phyloP scores from a whole-genome alignment of 2,888 invertebrate species.

The Dusona sp. region DNA sequence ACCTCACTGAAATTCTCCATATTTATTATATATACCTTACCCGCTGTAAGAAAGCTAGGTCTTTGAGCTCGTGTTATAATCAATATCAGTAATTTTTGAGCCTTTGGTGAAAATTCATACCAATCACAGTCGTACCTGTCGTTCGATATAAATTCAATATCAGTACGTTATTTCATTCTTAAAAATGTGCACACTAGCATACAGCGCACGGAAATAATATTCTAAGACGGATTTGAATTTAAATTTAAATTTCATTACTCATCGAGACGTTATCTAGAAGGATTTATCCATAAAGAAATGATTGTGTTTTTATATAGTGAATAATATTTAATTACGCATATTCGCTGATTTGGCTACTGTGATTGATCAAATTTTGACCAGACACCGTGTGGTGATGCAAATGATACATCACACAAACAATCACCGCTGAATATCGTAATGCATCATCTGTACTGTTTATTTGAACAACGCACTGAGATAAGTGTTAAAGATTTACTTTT shows the following conservation, averaged over 20 bases:
- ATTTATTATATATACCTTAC: slow-evolving; percentile 38
- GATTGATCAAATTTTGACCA: slow-evolving; percentile 46
- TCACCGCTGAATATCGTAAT: slow-evolving; percentile 20
- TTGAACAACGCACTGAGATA: slow-evolving; percentile 45
- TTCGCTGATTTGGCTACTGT: slow-evolving; percentile 33
- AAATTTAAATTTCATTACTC: not conserved
- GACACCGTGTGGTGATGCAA: slow-evolving; percentile 28
- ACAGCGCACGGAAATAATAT: not conserved
- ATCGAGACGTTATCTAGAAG: not conserved
- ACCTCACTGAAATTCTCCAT: slow-evolving; percentile 43
- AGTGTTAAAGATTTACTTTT: not conserved
- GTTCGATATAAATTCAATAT: not conserved
- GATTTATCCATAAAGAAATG: not conserved
- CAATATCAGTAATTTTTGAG: slow-evolving; percentile 30
- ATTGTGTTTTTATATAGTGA: not conserved
- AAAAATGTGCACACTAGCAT: not conserved
- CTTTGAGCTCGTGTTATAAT: slow-evolving; percentile 38
- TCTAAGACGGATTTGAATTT: not conserved
- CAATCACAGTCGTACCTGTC: slow-evolving; percentile 42
- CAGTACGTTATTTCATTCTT: not conserved
- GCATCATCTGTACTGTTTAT: slow-evolving; percentile 42
- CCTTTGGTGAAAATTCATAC: slow-evolving; percentile 7
- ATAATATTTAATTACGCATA: slow-evolving; percentile 30
- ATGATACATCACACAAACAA: slow-evolving; percentile 8
- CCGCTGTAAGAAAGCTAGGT: slow-evolving; percentile 37